Percentiles rank a stretch among this genome's conserved stretches.
Conservation (phyloP, 2,797 vertebrate species). For the Mormyrus hasselquistii region DNA sequence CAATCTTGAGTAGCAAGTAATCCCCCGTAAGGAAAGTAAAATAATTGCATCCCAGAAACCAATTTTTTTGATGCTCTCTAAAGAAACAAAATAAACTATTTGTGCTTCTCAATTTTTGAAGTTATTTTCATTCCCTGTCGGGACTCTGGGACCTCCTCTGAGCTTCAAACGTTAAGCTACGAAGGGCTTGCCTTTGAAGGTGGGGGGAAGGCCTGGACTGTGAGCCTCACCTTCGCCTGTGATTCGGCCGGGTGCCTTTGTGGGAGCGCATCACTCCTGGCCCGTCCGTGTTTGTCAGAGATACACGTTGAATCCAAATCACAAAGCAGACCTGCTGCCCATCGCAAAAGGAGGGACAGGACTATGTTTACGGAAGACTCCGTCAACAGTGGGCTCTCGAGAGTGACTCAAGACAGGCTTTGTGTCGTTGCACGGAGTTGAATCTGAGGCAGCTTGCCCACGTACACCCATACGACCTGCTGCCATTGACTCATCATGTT, state of each 20-base stretch:
- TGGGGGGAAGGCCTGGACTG: neutral
- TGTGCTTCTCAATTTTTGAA: conserved; percentile 38
- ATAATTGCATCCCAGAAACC: conserved; percentile 19
- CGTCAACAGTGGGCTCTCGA: neutral
- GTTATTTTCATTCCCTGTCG: conserved; percentile 33
- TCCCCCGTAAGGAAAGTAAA: conserved; percentile 16
- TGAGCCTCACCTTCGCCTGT: conserved; percentile 10
- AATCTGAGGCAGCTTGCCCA: neutral
- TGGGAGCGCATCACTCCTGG: neutral
- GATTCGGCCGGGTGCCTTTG: neutral
- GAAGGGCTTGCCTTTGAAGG: conserved; percentile 29
- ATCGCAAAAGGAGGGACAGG: neutral
- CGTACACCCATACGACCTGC: neutral
- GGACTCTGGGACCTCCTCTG: conserved; percentile 29
- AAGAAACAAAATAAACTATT: conserved; percentile 24
- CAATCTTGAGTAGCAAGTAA: conserved; percentile 30
- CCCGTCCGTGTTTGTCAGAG: neutral
- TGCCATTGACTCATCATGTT: neutral
- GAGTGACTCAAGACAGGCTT: neutral
- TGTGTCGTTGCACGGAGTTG: neutral
- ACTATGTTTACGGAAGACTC: neutral
- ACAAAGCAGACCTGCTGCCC: neutral
- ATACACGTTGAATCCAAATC: neutral
- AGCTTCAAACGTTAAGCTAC: conserved; percentile 32
- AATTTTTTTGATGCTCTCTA: conserved; percentile 15